A percentile compares a stretch with the other conserved stretches of the same genome.
Evolutionary conservation across 2,113 vertebrate species (phyloP).

Genomic region (Oryctolagus cuniculus): mOryCun1.1 NC_091442.1:5387001-5387500

Average conservation of each 20-base stretch:
- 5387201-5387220: background rate
- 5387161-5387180: background rate
- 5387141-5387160: background rate
- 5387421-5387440: rapidly evolving
- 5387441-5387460: background rate
- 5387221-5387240: background rate
- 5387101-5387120: background rate
- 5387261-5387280: background rate
- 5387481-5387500: rapidly evolving
- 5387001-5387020: background rate
- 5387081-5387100: background rate
- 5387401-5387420: background rate
- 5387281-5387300: rapidly evolving
- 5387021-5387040: background rate
- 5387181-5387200: background rate
- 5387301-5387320: background rate
- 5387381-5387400: background rate
- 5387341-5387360: background rate
- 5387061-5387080: background rate
- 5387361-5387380: background rate
- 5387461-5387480: background rate
- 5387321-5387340: background rate
- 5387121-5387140: background rate
- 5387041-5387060: background rate
- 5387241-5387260: background rate